phyloP scores from a whole-genome alignment of 2,888 invertebrate genomes.

The Netelia virgata region DNA sequence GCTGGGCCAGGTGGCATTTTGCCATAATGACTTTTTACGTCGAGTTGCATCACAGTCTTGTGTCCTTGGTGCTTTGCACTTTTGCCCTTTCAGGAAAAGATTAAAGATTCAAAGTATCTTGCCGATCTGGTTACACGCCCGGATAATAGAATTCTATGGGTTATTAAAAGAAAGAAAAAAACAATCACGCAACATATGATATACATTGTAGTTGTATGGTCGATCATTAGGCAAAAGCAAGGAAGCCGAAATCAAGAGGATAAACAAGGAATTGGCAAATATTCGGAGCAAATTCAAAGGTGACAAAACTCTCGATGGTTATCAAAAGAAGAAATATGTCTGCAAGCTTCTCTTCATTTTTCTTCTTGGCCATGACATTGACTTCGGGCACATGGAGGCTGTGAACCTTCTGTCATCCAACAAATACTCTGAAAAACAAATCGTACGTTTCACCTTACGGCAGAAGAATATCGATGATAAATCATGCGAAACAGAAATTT shows the following conservation, averaged over 20 bases:
- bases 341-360: slow-evolving; percentile 99
- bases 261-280: slow-evolving; percentile 99
- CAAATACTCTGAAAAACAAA: slow-evolving; percentile 99
- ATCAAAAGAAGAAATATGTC: slow-evolving; percentile 99
- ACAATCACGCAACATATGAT: neutral
- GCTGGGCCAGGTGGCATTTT: slow-evolving; percentile 77
- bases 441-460: slow-evolving; percentile 88
- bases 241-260: slow-evolving; percentile 99
- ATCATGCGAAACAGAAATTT: neutral
- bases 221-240: slow-evolving; percentile 95
- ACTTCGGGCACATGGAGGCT: slow-evolving; percentile 99
- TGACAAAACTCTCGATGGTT: slow-evolving; percentile 99
- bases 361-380: slow-evolving; percentile 99
- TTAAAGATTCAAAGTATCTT: slow-evolving; percentile 7
- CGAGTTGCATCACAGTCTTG: slow-evolving; percentile 61
- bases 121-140: neutral
- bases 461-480: neutral
- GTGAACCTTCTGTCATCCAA: slow-evolving; percentile 99
- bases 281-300: slow-evolving; percentile 99
- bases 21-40: slow-evolving; percentile 73
- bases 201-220: neutral
- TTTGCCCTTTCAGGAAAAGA: slow-evolving; percentile 49
- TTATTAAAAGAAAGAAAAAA: neutral
- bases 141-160: neutral
- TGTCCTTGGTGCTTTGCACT: slow-evolving; percentile 49